Base-by-base conservation (phyloP, 2,888 invertebrate species). In the Euzetes globulus region DNA sequence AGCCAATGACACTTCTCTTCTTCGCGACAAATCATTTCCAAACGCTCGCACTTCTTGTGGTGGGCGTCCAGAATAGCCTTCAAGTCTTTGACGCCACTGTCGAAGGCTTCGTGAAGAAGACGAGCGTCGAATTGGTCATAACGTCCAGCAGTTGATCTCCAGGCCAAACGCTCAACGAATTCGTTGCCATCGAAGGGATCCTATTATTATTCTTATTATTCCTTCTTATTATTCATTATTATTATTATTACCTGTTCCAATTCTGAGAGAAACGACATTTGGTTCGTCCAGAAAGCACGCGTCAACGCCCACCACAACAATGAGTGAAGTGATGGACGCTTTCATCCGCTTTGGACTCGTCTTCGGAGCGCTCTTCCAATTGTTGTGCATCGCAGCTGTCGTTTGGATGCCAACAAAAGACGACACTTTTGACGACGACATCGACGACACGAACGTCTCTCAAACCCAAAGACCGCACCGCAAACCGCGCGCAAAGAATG, bases 161-260 rank as follows among this genome's bases (percentile, higher is more conserved):
- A 94, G 52, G 97, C 97, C 81, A 98, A 86, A 74, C 96, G 87
- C 83, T 99, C 98, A 1, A 99, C 95, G 85, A 98, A 98, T 82
- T 97, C 97, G 81, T 94, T 93, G 15, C 95, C 90, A 85, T 96
- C 94, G 82, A 97, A 98, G 0, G 96, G 94, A 81, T 96, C 96
- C 94, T 98, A 80, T 78, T 71, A 73, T n/a, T n/a, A n/a, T n/a
- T n/a, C n/a, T n/a, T n/a, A n/a, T n/a, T n/a, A n/a, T n/a, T n/a
- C n/a, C n/a, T n/a, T n/a, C n/a, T n/a, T n/a, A n/a, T n/a, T n/a
- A n/a, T n/a, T n/a, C n/a, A n/a, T n/a, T n/a, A n/a, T n/a, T n/a
- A n/a, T n/a, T n/a, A n/a, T n/a, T n/a, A n/a, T n/a, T n/a, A n/a
- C 75, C 72, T 75, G 75, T 72, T 75, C 75, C 19, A 75, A 25